Evolutionary conservation across 2,797 vertebrate species (phyloP).

Genomic region (Acomys russatus): DNA sequence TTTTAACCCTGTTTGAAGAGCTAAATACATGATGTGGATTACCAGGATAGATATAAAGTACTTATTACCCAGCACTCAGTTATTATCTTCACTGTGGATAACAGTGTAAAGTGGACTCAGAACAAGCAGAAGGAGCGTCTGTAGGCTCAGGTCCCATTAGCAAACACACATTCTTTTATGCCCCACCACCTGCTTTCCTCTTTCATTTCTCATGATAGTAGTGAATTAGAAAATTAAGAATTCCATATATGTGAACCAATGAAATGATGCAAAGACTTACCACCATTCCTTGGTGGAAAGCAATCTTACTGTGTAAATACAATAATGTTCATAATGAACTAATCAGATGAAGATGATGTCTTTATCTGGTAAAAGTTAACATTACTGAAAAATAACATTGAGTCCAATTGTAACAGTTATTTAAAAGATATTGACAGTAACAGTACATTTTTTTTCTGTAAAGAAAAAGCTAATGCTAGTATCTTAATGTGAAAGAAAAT

Average conservation of each 20-base stretch:
- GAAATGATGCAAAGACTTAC: neutral
- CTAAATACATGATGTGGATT: constrained; percentile 5
- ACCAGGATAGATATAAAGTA: neutral
- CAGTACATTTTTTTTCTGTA: neutral
- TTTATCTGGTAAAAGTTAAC: neutral
- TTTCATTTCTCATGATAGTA: neutral
- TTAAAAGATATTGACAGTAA: constrained; percentile 7
- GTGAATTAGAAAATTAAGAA: neutral
- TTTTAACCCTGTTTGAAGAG: neutral
- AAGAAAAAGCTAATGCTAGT: neutral
- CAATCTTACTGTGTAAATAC: neutral
- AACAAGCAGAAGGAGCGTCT: neutral
- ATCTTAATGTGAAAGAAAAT: constrained; percentile 18
- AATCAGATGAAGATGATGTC: neutral
- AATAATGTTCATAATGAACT: constrained; percentile 39
- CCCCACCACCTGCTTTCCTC: neutral
- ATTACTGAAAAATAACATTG: neutral
- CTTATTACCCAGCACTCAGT: neutral
- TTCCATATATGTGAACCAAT: neutral
- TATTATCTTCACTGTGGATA: neutral
- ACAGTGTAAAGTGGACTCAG: neutral
- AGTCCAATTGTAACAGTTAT: neutral
- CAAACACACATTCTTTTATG: neutral
- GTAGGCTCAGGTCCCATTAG: neutral
- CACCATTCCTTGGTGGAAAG: neutral